Base-by-base conservation (phyloP, 2,888 invertebrate genomes). In the Noctua pronuba region DNA sequence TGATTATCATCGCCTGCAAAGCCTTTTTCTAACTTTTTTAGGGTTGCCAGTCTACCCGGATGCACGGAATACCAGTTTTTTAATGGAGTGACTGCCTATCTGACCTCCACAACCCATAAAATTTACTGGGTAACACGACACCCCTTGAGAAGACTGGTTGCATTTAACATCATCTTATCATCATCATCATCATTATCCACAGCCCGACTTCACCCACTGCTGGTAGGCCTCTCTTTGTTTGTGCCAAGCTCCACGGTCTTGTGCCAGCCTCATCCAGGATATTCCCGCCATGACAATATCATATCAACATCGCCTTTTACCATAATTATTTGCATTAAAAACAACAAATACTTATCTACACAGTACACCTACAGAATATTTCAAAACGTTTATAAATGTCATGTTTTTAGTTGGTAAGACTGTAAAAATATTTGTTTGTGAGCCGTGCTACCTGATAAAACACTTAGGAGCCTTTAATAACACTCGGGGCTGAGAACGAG, bases 391-490 rank as follows among this genome's bases (percentile, higher is more conserved):
- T 64, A 79, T 46, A 69, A 75, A 71, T 28, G 31, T 41, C n/a
- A 67, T 13, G 52, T 44, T 82, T 35, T 38, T 58, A 62, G 18
- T 52, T 24, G 21, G 10, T 44, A 21, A 65, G 55, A 49, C 52
- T n/a, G 21, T 41, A 46, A 73, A 65, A 81, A 81, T 73, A 81
- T 73, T 81, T 72, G 24, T 52, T 49, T 58, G 10, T 41, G 31
- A 10, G 6, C 21, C n/a, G 28, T 58, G 3, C n/a, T 62, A 52
- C 49, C 62, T 68, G n/a, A 41, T 78, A 64, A 83, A 72, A 49
- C 62, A 44, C 49, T 68, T 35, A 16, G 44, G n/a, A 10, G 58
- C 58, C 64, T 52, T 21, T 31, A 44, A 84, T 44, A 80, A 80
- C 44, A 77, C 69, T 60, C 2, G 8, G 24, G 10, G 10, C 38